Evolutionary conservation across 2,113 vertebrate species (phyloP).

Genomic region (Natator depressus): DNA sequence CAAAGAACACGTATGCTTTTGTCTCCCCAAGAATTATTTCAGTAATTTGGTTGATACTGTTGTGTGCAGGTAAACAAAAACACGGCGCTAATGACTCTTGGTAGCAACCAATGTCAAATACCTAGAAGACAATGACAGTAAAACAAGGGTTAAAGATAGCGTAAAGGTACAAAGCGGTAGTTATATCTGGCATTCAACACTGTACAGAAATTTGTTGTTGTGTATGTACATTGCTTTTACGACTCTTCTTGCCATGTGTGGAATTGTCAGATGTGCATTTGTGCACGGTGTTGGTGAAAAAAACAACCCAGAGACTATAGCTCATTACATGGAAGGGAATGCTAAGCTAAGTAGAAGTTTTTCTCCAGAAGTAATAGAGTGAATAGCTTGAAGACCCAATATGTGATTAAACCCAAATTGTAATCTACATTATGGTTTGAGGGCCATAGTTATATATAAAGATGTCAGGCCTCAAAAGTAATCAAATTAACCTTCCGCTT

Average conservation of each 20-base stretch:
- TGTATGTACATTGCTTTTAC: not conserved
- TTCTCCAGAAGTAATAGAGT: not conserved
- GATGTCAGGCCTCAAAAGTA: not conserved
- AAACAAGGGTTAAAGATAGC: conserved; percentile 39
- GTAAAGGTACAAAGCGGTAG: not conserved
- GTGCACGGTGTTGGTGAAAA: not conserved
- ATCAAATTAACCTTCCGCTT: not conserved
- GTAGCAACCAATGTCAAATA: conserved; percentile 95
- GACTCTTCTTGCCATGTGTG: conserved; percentile 35
- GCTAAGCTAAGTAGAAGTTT: not conserved
- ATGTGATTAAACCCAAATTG: not conserved
- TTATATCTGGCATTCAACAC: conserved; percentile 1
- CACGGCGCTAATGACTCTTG: conserved; percentile 97
- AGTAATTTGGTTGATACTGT: conserved; percentile 98
- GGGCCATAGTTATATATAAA: not conserved
- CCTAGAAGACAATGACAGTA: conserved; percentile 78
- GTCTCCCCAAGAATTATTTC: conserved; percentile 97
- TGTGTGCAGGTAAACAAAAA: conserved; percentile 94
- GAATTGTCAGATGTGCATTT: conserved; percentile 22
- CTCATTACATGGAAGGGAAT: not conserved
- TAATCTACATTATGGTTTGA: not conserved
- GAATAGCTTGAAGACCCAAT: not conserved
- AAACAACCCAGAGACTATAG: not conserved
- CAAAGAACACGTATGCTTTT: conserved; percentile 96
- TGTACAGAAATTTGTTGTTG: not conserved